Evolutionary conservation across 2,797 vertebrate species (phyloP).

Genomic region (Sebastes hopkinsi): DNA sequence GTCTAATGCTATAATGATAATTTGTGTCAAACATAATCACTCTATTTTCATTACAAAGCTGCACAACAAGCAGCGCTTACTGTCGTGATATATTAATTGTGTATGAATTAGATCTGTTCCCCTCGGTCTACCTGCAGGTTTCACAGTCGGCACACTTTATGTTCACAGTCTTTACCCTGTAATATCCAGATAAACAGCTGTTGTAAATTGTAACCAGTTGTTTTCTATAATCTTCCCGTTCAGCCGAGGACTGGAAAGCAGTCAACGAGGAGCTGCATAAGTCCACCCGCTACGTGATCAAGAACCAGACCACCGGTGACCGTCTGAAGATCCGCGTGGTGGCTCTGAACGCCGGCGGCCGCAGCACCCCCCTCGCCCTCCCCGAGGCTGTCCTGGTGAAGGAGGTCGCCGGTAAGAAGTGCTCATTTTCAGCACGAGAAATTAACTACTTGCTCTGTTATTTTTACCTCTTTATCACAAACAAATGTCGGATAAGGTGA

Average conservation of each 20-base stretch:
- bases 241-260: constrained; percentile 91
- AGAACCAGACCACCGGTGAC: constrained; percentile 86
- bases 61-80: not conserved
- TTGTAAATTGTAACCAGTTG: not conserved
- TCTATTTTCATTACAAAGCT: not conserved
- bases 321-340: constrained; percentile 88
- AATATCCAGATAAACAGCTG: not conserved
- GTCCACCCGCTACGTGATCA: constrained; percentile 87
- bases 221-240: not conserved
- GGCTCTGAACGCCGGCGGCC: constrained; percentile 84
- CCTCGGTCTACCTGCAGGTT: not conserved
- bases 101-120: not conserved
- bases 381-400: constrained; percentile 87
- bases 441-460: not conserved
- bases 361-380: constrained; percentile 81
- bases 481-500: not conserved
- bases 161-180: not conserved
- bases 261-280: constrained; percentile 86
- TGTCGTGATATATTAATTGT: not conserved
- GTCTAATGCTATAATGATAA: not conserved
- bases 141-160: not conserved
- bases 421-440: not conserved
- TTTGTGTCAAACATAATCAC: not conserved
- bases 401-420: constrained; percentile 87
- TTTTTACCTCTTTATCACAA: not conserved